Evolutionary conservation across 2,888 invertebrate species (phyloP).

Genomic region (Caenorhabditis parvicauda): DNA sequence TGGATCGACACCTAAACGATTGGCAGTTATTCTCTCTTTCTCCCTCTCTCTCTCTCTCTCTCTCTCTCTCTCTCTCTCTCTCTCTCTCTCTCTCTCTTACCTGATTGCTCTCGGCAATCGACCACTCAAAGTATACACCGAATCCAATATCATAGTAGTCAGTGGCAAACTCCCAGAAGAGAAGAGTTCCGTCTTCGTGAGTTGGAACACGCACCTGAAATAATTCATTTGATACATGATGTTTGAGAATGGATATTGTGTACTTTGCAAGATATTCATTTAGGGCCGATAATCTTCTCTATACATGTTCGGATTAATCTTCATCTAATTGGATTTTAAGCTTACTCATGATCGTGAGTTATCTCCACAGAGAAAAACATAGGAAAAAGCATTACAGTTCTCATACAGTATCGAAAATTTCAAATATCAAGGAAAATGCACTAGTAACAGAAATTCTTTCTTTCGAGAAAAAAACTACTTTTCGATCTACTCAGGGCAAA

Average conservation of each 20-base stretch:
- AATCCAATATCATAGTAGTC: slow-evolving; percentile 93
- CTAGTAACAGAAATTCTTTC: background rate
- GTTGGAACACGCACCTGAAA: slow-evolving; percentile 84
- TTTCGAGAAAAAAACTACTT: no score
- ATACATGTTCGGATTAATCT: background rate
- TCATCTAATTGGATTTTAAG: no score
- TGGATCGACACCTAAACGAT: slow-evolving; percentile 76
- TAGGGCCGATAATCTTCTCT: background rate
- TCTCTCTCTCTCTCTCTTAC: no score
- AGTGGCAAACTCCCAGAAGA: slow-evolving; percentile 99
- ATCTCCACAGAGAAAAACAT: no score
- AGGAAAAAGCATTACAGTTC: no score
- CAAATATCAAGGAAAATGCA: background rate
- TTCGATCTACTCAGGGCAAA: no score
- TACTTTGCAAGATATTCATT: no score
- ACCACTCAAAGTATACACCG: slow-evolving; percentile 97
- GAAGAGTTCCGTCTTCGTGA: slow-evolving; percentile 83
- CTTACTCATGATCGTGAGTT: no score
- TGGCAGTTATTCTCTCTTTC: background rate
- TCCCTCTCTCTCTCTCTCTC: no score
- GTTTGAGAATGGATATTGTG: no score
- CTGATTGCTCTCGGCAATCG: slow-evolving; percentile 71
- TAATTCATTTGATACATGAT: background rate
- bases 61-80: no score
- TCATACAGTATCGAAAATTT: no score